Conservation (phyloP, 2,888 invertebrate genomes). For the Ephialtes manifestator region DNA sequence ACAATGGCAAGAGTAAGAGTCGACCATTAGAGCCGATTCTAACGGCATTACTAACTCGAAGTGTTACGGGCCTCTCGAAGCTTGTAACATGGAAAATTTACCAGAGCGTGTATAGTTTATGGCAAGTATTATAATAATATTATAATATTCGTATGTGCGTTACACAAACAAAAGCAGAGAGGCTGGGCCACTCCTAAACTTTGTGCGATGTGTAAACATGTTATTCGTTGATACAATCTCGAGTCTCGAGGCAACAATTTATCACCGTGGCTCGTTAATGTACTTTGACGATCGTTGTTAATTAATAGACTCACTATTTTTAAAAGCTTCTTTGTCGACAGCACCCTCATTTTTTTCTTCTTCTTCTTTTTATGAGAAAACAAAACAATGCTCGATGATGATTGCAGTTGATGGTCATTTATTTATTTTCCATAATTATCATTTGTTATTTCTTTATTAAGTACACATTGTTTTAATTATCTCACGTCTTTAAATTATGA, state of each 20-base stretch:
- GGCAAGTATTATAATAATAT: constrained; percentile 23
- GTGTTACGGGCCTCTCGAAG: not conserved
- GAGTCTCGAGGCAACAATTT: constrained; percentile 25
- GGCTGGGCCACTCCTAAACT: constrained; percentile 53
- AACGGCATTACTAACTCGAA: constrained; percentile 38
- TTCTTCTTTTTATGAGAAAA: too few species aligned
- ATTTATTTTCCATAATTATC: too few species aligned
- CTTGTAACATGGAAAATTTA: constrained; percentile 24
- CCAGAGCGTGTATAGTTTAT: not conserved
- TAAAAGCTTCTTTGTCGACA: too few species aligned
- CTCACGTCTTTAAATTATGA: too few species aligned
- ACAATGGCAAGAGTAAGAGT: constrained; percentile 41
- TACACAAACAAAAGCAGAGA: constrained; percentile 24
- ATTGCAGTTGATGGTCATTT: too few species aligned
- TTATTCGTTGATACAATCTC: constrained; percentile 60
- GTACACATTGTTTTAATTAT: too few species aligned
- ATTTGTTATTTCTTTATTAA: too few species aligned
- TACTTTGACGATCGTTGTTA: constrained; percentile 49
- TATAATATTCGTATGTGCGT: constrained; percentile 43
- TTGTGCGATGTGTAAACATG: constrained; percentile 44
- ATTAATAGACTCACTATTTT: constrained; percentile 50
- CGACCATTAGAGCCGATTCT: constrained; percentile 43
- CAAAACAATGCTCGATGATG: too few species aligned
- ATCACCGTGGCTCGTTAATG: constrained; percentile 51
- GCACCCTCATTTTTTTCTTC: too few species aligned